A percentile compares a stretch with the other conserved stretches of the same genome.
These are phyloP conservation scores for Gambusia holbrooki DNA, from an alignment of 2,113 vertebrate species.

Conservation along the genomic window DNA sequence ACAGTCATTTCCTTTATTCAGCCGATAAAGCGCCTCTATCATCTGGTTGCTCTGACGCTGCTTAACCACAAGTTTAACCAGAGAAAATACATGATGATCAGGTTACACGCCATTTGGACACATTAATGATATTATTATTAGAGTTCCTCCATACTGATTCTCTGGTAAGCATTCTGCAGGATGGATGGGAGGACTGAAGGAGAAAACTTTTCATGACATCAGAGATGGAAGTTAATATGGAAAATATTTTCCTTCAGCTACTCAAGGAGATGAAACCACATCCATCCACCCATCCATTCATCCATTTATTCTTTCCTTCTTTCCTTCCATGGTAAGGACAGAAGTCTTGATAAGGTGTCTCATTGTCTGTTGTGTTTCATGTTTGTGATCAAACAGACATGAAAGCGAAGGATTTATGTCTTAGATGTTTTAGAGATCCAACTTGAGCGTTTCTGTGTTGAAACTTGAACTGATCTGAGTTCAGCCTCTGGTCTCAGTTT, in stretches of 20 bases:
- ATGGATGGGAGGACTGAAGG: no score
- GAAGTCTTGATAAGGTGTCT: not conserved
- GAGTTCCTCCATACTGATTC: not conserved
- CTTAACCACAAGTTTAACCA: not conserved
- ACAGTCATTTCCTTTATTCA: conserved; percentile 12
- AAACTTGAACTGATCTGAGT: not conserved
- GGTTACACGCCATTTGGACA: no score
- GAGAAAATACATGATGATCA: not conserved
- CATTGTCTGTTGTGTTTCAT: not conserved
- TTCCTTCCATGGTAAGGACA: no score
- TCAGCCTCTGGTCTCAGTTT: conserved; percentile 39
- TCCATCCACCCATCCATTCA: no score
- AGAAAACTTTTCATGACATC: no score
- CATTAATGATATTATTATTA: not conserved
- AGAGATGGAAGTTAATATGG: no score
- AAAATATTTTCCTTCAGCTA: no score
- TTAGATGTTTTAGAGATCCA: not conserved
- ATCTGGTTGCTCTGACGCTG: not conserved
- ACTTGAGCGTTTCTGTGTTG: not conserved
- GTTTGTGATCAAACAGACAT: not conserved
- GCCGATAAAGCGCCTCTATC: not conserved
- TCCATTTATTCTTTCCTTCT: no score
- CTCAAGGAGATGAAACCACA: no score
- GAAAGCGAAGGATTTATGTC: not conserved
- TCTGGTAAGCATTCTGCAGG: not conserved